Conservation (phyloP, 2,113 vertebrate species). For the Natator depressus region DNA sequence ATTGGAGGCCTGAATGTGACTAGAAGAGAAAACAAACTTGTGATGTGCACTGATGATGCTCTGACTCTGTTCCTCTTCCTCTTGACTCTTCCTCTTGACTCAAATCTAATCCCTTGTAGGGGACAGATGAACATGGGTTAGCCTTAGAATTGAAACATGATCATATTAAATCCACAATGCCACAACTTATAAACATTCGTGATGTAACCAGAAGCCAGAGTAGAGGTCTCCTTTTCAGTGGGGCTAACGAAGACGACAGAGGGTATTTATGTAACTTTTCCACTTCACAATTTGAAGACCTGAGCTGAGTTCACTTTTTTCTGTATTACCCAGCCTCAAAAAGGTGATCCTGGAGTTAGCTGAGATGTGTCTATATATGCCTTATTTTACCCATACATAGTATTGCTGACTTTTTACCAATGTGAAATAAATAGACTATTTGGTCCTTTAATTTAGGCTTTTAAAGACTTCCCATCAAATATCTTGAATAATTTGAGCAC, state of each 20-base stretch:
- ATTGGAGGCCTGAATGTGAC: neutral
- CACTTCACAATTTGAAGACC: neutral
- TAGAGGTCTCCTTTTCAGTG: neutral
- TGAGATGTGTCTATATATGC: neutral
- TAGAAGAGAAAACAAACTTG: neutral
- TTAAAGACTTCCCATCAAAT: neutral
- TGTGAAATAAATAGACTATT: neutral
- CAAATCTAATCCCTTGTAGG: neutral
- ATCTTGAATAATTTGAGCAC: neutral
- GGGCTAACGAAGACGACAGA: neutral
- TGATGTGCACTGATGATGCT: neutral
- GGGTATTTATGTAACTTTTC: neutral
- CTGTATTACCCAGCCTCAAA: accelerated
- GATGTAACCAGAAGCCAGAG: neutral
- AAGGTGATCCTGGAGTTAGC: neutral
- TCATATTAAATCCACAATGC: neutral
- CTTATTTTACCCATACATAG: neutral
- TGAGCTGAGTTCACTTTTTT: neutral
- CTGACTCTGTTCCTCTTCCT: neutral
- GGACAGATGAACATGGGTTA: neutral
- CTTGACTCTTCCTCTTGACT: neutral
- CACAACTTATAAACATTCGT: neutral
- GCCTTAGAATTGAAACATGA: neutral
- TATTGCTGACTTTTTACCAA: neutral
- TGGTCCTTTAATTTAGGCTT: neutral